These are phyloP conservation scores for Phrynocephalus guinanensis DNA, from an alignment of 2,797 vertebrate species.

Conservation along the genomic window DNA sequence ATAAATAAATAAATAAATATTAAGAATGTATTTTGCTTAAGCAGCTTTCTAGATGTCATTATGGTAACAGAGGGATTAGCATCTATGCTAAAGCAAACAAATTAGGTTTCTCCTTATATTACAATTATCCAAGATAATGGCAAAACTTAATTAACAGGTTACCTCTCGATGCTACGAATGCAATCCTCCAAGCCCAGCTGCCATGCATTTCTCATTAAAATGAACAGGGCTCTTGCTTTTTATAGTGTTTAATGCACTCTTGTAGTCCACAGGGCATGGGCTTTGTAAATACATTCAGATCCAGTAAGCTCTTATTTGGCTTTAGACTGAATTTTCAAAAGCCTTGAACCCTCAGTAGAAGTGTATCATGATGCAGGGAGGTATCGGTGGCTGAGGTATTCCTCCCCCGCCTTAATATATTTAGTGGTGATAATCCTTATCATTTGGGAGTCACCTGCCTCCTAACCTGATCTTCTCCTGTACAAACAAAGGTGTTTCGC, in stretches of 20 bases:
- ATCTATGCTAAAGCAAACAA: constrained; percentile 7
- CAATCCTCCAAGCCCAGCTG: background rate
- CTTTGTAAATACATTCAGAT: background rate
- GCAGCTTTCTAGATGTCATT: constrained; percentile 16
- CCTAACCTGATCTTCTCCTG: no score
- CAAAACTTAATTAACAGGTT: background rate
- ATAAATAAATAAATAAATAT: background rate
- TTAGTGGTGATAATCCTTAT: no score
- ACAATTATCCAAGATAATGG: constrained; percentile 1
- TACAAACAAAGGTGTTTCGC: no score
- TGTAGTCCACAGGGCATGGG: background rate
- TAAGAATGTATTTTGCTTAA: background rate
- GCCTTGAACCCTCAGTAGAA: background rate
- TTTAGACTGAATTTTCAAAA: background rate
- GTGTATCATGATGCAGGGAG: background rate
- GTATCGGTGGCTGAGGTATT: background rate
- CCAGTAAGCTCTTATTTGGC: background rate
- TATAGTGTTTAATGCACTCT: background rate
- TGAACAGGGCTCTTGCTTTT: background rate
- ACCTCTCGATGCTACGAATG: background rate
- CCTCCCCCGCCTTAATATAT: no score
- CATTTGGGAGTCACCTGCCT: no score
- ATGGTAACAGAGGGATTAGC: background rate
- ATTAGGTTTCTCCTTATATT: constrained; percentile 23
- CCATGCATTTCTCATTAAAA: background rate